Evolutionary conservation across 2,888 invertebrate species (phyloP).

Genomic region (Drosophila kambysellisi): DNA sequence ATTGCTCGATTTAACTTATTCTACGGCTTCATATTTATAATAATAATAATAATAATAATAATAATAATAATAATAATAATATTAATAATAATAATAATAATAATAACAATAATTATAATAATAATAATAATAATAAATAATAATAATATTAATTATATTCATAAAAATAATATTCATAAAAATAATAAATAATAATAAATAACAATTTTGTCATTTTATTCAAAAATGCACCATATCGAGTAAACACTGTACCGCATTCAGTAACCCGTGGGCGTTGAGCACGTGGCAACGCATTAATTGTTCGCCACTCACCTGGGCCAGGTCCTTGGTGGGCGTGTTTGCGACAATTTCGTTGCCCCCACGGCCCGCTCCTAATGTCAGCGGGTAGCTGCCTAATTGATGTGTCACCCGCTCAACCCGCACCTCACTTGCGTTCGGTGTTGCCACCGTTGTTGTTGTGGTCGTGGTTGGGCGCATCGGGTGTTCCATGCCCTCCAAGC

Average conservation of each 20-base stretch:
- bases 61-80: too few species aligned
- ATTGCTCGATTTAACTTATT: neutral
- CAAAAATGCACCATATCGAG: neutral
- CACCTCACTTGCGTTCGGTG: conserved; percentile 3
- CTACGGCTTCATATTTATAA: neutral
- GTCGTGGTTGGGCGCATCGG: conserved; percentile 2
- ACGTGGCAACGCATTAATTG: conserved; percentile 46
- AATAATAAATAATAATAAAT: neutral
- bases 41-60: too few species aligned
- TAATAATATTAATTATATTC: too few species aligned
- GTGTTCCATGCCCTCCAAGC: conserved; percentile 56
- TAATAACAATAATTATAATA: too few species aligned
- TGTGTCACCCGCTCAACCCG: conserved; percentile 18
- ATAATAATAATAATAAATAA: too few species aligned
- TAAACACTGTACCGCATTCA: neutral
- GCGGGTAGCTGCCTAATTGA: conserved; percentile 34
- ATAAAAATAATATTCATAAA: too few species aligned
- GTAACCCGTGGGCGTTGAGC: conserved; percentile 7
- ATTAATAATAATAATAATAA: too few species aligned
- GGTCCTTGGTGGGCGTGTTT: conserved; percentile 80
- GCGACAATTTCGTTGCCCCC: conserved; percentile 64
- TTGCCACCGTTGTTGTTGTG: neutral
- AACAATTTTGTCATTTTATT: neutral
- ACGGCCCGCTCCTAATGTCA: conserved; percentile 37
- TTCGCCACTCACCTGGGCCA: conserved; percentile 77